phyloP scores from a whole-genome alignment of 2,888 invertebrate genomes.

The Shargacucullia verbasci region DNA sequence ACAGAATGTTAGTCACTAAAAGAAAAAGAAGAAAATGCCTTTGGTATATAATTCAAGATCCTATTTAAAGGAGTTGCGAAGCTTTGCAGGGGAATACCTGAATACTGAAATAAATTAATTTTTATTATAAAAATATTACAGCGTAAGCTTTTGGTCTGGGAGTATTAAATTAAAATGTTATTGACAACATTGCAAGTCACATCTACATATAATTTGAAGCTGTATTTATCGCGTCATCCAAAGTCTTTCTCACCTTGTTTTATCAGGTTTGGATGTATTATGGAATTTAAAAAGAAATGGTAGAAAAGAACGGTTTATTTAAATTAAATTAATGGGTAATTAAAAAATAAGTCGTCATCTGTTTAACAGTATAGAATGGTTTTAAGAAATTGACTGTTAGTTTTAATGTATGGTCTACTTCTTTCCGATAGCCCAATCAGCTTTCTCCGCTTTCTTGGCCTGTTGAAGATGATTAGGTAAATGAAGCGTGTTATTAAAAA shows the following conservation, averaged over 20 bases:
- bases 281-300: constrained; percentile 64
- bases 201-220: constrained; percentile 66
- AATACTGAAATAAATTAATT: constrained; percentile 58
- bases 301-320: constrained; percentile 75
- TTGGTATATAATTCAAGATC: constrained; percentile 52
- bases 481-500: constrained; percentile 51
- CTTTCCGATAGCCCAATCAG: constrained; percentile 91
- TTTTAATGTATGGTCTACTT: constrained; percentile 80
- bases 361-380: constrained; percentile 65
- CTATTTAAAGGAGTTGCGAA: constrained; percentile 67
- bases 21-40: constrained; percentile 59
- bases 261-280: constrained; percentile 60
- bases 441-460: constrained; percentile 94
- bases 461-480: constrained; percentile 86
- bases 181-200: constrained; percentile 54
- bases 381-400: constrained; percentile 59
- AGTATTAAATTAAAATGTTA: constrained; percentile 55
- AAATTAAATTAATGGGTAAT: constrained; percentile 72
- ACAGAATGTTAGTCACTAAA: constrained; percentile 66
- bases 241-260: constrained; percentile 79
- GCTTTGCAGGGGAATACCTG: constrained; percentile 64
- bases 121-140: constrained; percentile 55
- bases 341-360: constrained; percentile 73
- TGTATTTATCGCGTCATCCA: constrained; percentile 69
- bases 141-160: constrained; percentile 62